Evolutionary conservation across 2,888 invertebrate species (phyloP).

Genomic region (Chrysodeixis includens): DNA sequence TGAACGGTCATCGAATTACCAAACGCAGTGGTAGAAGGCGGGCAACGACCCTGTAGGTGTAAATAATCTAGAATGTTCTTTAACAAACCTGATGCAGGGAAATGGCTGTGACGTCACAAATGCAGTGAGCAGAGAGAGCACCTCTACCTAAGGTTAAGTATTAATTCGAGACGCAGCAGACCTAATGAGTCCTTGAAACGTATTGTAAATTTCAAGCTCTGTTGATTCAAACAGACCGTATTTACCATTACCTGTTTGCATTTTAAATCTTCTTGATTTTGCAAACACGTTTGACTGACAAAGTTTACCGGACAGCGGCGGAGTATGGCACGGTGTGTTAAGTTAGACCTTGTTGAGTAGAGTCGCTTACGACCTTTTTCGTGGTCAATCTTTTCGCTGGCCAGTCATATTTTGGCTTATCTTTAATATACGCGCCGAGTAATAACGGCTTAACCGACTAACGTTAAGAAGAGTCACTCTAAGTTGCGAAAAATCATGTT

Average conservation of each 20-base stretch:
- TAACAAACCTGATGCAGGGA: constrained; percentile 9
- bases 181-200: constrained; percentile 26
- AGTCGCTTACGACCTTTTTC: neutral
- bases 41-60: constrained; percentile 57
- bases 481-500: constrained; percentile 1
- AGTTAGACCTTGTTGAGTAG: neutral
- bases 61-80: constrained; percentile 60
- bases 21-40: constrained; percentile 22
- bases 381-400: neutral
- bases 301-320: constrained; percentile 13
- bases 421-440: neutral
- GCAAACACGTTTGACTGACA: constrained; percentile 28
- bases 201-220: constrained; percentile 16
- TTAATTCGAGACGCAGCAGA: neutral
- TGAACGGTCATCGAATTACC: constrained; percentile 32
- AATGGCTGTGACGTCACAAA: constrained; percentile 1
- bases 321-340: constrained; percentile 18
- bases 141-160: neutral
- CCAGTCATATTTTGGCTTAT: neutral
- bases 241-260: constrained; percentile 27
- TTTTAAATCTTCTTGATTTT: constrained; percentile 23
- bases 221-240: constrained; percentile 16
- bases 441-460: neutral
- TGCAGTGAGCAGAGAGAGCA: no score
- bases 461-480: neutral